These are phyloP conservation scores for Copsychus sechellarum DNA, from an alignment of 2,113 vertebrate species.

Conservation along the genomic window DNA sequence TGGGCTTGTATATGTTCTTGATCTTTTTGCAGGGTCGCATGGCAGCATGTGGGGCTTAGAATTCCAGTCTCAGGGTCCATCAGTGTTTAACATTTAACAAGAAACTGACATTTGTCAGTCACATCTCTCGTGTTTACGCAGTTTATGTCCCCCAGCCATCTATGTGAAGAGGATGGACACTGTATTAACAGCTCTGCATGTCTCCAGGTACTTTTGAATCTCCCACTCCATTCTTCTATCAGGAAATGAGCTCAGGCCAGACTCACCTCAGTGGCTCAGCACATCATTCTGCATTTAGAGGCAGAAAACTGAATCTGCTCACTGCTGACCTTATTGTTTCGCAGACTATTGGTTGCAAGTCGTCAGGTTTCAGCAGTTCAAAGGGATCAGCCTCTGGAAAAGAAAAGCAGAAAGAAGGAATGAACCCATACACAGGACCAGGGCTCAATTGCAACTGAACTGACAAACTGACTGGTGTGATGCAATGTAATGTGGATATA, in stretches of 20 bases:
- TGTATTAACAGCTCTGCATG: neutral
- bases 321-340: constrained; percentile 60
- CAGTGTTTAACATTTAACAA: neutral
- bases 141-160: neutral
- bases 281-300: constrained; percentile 12
- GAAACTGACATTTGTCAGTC: neutral
- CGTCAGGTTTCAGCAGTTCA: constrained; percentile 48
- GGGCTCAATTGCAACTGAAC: neutral
- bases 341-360: constrained; percentile 61
- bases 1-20: neutral
- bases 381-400: constrained; percentile 37
- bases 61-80: neutral
- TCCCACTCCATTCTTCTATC: neutral
- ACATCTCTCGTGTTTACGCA: neutral
- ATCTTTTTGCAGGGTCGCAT: neutral
- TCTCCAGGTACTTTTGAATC: neutral
- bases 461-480: neutral
- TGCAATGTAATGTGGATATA: constrained; percentile 31
- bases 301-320: constrained; percentile 60
- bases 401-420: constrained; percentile 19
- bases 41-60: neutral
- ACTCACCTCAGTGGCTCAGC: constrained; percentile 62
- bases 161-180: neutral
- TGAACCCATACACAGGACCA: neutral
- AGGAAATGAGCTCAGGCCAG: constrained; percentile 53